Conservation (phyloP, 2,113 vertebrate species). For the Carollia perspicillata region DNA sequence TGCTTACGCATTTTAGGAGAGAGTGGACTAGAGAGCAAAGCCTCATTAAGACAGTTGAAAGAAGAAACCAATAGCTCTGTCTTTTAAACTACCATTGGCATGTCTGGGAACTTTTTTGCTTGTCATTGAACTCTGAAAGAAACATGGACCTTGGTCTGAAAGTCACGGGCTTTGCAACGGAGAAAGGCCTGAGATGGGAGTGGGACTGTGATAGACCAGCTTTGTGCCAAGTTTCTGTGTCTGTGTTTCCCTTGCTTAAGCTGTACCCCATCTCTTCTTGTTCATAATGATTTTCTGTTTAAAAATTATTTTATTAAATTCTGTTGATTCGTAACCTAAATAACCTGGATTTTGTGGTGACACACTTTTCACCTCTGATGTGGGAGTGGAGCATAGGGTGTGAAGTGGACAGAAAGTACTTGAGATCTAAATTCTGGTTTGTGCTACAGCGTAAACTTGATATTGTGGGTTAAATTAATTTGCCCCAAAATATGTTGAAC, state of each 20-base stretch:
- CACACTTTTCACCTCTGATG: background rate
- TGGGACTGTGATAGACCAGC: too few species aligned
- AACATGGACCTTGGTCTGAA: background rate
- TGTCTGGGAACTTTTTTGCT: background rate
- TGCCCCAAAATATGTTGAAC: background rate
- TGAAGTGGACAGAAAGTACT: background rate
- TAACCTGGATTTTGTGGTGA: background rate
- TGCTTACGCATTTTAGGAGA: background rate
- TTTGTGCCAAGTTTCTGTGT: background rate
- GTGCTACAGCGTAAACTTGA: background rate
- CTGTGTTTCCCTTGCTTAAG: background rate
- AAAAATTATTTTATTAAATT: background rate
- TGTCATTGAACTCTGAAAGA: background rate
- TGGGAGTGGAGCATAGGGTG: background rate
- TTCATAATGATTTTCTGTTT: background rate
- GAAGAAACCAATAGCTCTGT: background rate
- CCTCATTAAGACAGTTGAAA: background rate
- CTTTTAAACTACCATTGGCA: background rate
- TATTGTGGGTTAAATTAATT: background rate
- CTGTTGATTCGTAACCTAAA: background rate
- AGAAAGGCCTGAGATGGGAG: accelerated
- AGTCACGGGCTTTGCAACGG: accelerated
- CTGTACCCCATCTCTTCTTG: background rate
- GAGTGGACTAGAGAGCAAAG: background rate
- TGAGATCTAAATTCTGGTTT: background rate